Conservation (phyloP, 2,797 vertebrate species). For the Valencia hispanica region DNA sequence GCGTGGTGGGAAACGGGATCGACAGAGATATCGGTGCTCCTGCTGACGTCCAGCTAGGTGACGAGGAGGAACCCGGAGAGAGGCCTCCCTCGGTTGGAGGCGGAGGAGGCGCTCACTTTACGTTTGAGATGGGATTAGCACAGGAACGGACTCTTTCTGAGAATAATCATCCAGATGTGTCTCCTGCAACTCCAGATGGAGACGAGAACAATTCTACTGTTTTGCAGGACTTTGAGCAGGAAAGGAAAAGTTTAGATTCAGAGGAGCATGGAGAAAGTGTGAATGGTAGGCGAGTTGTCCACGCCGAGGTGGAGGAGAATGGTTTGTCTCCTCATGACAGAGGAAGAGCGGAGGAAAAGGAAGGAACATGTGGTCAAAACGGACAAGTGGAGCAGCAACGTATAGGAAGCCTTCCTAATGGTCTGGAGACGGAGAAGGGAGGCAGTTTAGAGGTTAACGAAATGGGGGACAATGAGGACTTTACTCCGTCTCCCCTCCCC, state of each 20-base stretch:
- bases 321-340: constrained; percentile 21
- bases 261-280: constrained; percentile 33
- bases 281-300: constrained; percentile 33
- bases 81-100: constrained; percentile 16
- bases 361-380: constrained; percentile 35
- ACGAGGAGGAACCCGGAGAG: constrained; percentile 37
- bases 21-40: constrained; percentile 28
- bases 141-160: constrained; percentile 29
- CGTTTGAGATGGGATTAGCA: constrained; percentile 61
- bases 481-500: constrained; percentile 84
- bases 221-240: constrained; percentile 40
- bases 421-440: constrained; percentile 48
- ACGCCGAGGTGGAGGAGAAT: constrained; percentile 37
- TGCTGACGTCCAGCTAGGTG: constrained; percentile 17
- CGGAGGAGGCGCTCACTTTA: constrained; percentile 55
- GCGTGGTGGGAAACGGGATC: constrained; percentile 65
- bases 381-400: constrained; percentile 43
- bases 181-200: constrained; percentile 22
- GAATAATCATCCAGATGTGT: constrained; percentile 38
- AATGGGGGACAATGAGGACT: constrained; percentile 24
- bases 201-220: constrained; percentile 13
- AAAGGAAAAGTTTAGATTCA: constrained; percentile 18
- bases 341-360: constrained; percentile 18
- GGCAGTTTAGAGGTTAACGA: constrained; percentile 38
- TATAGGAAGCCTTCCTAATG: constrained; percentile 57